Base-by-base conservation (phyloP, 2,888 invertebrate species). In the Carpatolechia fugitivella region DNA sequence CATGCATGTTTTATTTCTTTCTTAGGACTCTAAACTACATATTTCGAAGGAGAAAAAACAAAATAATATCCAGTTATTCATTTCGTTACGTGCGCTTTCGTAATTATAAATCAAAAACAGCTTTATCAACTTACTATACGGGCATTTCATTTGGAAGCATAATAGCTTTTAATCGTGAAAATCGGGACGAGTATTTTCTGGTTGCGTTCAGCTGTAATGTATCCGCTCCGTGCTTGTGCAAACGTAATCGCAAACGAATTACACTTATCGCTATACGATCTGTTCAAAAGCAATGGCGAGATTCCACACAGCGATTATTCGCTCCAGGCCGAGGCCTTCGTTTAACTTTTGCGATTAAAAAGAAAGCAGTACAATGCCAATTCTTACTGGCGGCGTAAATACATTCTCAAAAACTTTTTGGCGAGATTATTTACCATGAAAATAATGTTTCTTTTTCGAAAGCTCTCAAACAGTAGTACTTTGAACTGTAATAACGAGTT, bases 221-320 rank as follows among this genome's bases (percentile, higher is more conserved):
- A 44, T 44, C 29, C 24, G 44, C n/a, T 44, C 14, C 44, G 44
- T 6, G 24, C 13, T 13, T 24, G 44, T 44, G 20, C 44, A 50
- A 50, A 36, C 14, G 50, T 50, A 50, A 50, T 50, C 50, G 38
- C 38, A 18, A 38, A 38, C 38, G 38, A 50, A 50, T 50, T 50
- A 50, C 50, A 13, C 24, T n/a, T 50, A 50, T 50, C 50, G 38
- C 49, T 35, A 13, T 41, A 24, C 36, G 35, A 50, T 50, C 50
- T 50, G n/a, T 29, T 44, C 44, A 44, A 44, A 33, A 36, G 38
- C 49, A 49, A 49, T 31, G 49, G 20, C 14, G 16, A 31, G 49
- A 49, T 35, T 49, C 35, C 49, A 35, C 49, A 7, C 47, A 7
- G 31, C 47, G 31, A 47, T 31, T 31, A 31, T 47, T 16, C 30